These are phyloP conservation scores for Agapornis roseicollis DNA, from an alignment of 2,113 vertebrate genomes.

Conservation along the genomic window DNA sequence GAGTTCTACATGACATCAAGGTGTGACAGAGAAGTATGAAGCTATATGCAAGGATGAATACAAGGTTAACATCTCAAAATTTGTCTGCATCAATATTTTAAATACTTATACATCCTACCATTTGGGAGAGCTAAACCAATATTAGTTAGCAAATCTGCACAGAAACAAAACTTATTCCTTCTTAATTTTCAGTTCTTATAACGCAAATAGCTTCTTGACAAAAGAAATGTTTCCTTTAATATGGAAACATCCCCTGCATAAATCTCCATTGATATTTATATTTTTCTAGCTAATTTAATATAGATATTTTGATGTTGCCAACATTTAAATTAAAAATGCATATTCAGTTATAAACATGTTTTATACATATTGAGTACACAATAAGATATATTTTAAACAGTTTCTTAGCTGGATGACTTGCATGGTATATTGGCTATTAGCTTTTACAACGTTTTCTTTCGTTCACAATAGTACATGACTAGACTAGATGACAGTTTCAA, in stretches of 20 bases:
- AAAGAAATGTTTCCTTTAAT: conserved; percentile 38
- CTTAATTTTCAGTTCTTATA: conserved; percentile 43
- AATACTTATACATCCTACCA: not conserved
- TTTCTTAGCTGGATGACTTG: not conserved
- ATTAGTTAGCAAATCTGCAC: not conserved
- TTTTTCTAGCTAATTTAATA: not conserved
- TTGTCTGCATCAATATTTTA: not conserved
- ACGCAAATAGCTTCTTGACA: conserved; percentile 28
- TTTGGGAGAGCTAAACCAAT: conserved; percentile 7
- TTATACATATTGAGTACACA: not conserved
- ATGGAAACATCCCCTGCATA: not conserved
- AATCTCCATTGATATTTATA: not conserved
- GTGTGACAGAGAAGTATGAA: not conserved
- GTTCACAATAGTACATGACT: not conserved
- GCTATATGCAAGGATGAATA: not conserved
- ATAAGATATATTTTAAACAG: not conserved
- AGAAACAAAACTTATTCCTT: conserved; percentile 22
- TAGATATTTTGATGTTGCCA: not conserved
- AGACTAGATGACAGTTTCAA: not conserved
- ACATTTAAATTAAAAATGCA: conserved; percentile 24
- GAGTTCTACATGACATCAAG: not conserved
- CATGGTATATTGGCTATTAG: not conserved
- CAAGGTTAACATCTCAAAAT: not conserved
- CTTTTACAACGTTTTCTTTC: not conserved
- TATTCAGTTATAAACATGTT: not conserved